Evolutionary conservation across 1,140 invertebrate species (phyloP).

Genomic region (Drosophila lacertosa): DNA sequence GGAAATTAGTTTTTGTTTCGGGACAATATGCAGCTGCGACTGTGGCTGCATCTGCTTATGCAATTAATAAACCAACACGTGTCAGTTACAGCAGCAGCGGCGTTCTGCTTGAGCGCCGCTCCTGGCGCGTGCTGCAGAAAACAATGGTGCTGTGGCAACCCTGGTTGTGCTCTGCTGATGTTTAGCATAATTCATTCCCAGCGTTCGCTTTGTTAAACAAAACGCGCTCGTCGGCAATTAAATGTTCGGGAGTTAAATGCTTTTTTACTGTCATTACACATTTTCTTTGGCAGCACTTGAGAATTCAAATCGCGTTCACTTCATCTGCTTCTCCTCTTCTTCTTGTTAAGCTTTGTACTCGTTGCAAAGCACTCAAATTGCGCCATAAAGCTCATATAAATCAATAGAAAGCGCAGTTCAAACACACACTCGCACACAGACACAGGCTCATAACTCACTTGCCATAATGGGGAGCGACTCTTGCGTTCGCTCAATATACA

Average conservation of each 20-base stretch:
- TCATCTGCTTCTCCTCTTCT: conserved; percentile 29
- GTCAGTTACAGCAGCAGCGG: conserved; percentile 40
- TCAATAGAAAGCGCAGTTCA: conserved; percentile 75
- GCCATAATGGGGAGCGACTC: conserved; percentile 61
- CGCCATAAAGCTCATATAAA: conserved; percentile 79
- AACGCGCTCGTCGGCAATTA: conserved; percentile 32
- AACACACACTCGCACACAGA: conserved; percentile 24
- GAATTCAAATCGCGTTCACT: conserved; percentile 52
- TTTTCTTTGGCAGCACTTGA: conserved; percentile 34
- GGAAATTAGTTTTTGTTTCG: conserved; percentile 69
- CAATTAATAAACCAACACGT: conserved; percentile 80
- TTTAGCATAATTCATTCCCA: conserved; percentile 43
- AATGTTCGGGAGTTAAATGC: conserved; percentile 17
- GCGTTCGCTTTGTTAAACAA: conserved; percentile 24
- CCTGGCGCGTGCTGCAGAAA: conserved; percentile 59
- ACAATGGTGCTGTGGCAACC: conserved; percentile 60
- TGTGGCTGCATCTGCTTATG: conserved; percentile 56
- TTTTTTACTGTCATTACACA: conserved; percentile 15
- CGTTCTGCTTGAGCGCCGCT: conserved; percentile 46
- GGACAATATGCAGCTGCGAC: conserved; percentile 45
- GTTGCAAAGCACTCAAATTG: conserved; percentile 64
- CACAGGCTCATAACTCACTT: conserved; percentile 71
- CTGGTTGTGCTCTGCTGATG: conserved; percentile 40
- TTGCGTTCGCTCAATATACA: conserved; percentile 57
- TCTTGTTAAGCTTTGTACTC: conserved; percentile 45